Evolutionary conservation across 2,113 vertebrate genomes (phyloP).

Genomic region (Malurus elegans): DNA sequence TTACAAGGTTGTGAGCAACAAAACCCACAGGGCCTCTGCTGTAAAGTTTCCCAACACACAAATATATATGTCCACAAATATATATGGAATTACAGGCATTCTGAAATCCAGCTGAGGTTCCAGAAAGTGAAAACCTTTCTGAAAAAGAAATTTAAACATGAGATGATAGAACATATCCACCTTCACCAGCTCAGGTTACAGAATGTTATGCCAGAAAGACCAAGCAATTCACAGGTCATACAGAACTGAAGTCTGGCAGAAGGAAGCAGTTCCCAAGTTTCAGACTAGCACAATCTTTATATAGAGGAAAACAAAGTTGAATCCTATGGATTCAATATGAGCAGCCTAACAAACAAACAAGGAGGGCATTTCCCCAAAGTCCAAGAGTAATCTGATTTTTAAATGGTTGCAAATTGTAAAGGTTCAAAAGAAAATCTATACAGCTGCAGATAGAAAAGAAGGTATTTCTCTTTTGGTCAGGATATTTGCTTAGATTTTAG

Average conservation of each 20-base stretch:
- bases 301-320: neutral
- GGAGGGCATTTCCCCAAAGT: neutral
- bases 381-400: neutral
- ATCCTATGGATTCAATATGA: neutral
- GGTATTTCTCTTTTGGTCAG: neutral
- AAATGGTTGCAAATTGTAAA: neutral
- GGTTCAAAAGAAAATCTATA: neutral
- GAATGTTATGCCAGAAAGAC: neutral
- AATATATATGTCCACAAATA: neutral
- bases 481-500: neutral
- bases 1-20: accelerated
- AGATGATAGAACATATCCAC: neutral
- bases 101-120: neutral
- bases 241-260: neutral
- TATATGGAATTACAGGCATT: neutral
- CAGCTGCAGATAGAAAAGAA: neutral
- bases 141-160: neutral
- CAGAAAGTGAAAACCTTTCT: neutral
- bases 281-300: neutral
- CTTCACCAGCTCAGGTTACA: neutral
- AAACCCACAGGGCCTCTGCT: neutral
- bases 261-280: neutral
- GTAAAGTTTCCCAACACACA: accelerated
- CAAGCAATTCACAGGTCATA: neutral
- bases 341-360: neutral